These are phyloP conservation scores for Anguilla obscura DNA, from an alignment of 2,797 vertebrate genomes.

Conservation along the genomic window DNA sequence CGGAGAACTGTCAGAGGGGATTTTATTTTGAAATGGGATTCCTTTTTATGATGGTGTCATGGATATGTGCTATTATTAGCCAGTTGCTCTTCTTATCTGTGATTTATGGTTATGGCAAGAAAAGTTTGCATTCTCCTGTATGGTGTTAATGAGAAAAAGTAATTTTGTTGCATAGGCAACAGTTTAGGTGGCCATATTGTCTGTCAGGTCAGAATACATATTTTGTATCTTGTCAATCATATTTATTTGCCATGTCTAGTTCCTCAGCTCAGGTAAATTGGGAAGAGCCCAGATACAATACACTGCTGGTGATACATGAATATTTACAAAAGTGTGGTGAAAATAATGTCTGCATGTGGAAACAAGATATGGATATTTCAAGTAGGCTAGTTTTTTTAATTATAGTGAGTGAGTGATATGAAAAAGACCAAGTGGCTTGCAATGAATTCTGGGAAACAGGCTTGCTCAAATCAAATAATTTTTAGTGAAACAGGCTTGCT, in stretches of 20 bases:
- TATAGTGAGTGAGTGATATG: neutral
- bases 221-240: neutral
- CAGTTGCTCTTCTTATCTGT: neutral
- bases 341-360: neutral
- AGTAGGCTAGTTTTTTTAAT: neutral
- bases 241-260: neutral
- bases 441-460: neutral
- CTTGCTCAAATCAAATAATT: neutral
- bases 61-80: neutral
- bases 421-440: neutral
- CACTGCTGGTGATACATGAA: neutral
- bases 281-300: neutral
- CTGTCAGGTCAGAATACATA: neutral
- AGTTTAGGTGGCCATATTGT: neutral
- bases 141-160: neutral
- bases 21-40: neutral
- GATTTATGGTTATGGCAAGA: neutral
- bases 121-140: neutral
- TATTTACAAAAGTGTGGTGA: neutral
- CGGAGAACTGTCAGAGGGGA: neutral
- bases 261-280: neutral
- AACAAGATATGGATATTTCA: neutral
- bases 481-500: neutral
- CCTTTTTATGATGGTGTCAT: neutral
- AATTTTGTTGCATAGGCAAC: neutral